These are phyloP conservation scores for Campoplex nolae DNA, from an alignment of 2,888 invertebrate genomes.

Conservation along the genomic window DNA sequence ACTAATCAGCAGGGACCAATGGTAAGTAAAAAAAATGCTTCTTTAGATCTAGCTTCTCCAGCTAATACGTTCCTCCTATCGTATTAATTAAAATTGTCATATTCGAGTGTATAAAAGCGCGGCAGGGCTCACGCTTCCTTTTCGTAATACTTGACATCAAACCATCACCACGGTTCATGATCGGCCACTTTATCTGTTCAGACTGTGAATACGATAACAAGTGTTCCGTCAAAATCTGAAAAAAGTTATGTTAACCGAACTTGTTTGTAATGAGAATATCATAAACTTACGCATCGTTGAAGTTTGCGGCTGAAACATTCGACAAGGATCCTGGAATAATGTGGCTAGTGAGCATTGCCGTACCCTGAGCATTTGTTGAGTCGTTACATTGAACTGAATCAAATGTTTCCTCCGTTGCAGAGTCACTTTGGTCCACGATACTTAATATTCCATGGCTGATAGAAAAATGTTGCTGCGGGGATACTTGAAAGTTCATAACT, in stretches of 20 bases:
- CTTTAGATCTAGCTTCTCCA: too few relatives aligned
- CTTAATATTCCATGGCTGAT: slow-evolving; percentile 73
- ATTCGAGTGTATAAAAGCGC: too few relatives aligned
- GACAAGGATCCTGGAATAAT: slow-evolving; percentile 48
- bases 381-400: slow-evolving; percentile 78
- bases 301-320: slow-evolving; percentile 51
- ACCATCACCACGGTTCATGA: too few relatives aligned
- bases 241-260: neutral
- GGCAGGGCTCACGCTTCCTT: too few relatives aligned
- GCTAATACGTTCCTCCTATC: too few relatives aligned
- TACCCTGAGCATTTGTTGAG: slow-evolving; percentile 27
- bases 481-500: slow-evolving; percentile 50
- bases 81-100: too few relatives aligned
- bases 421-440: slow-evolving; percentile 71
- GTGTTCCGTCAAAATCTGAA: too few relatives aligned
- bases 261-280: neutral
- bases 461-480: slow-evolving; percentile 73
- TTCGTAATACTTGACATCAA: too few relatives aligned
- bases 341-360: slow-evolving; percentile 19
- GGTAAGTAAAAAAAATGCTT: too few relatives aligned
- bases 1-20: too few relatives aligned
- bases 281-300: slow-evolving; percentile 56
- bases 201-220: neutral
- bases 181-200: too few relatives aligned
- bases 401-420: slow-evolving; percentile 79